Evolutionary conservation across 2,797 vertebrate genomes (phyloP).

Genomic region (Crax fasciolata): DNA sequence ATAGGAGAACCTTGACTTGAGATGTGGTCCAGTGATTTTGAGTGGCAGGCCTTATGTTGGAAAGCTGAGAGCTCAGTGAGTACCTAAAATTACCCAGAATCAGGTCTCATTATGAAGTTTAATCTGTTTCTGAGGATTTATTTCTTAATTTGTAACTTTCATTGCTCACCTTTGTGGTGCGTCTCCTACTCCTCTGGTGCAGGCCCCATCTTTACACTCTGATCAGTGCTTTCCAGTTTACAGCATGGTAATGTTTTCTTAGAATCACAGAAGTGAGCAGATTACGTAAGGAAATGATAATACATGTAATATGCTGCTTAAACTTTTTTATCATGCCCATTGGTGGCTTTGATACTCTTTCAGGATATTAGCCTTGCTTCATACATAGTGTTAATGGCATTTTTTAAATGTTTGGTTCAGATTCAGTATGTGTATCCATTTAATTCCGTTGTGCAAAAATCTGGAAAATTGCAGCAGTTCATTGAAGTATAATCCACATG

Average conservation of each 20-base stretch:
- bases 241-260: accelerated
- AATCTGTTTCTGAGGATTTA: not conserved
- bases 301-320: not conserved
- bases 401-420: not conserved
- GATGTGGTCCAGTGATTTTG: not conserved
- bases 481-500: not conserved
- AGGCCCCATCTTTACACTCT: not conserved
- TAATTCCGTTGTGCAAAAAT: not conserved
- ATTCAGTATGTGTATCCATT: not conserved
- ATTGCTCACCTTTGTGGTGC: not conserved
- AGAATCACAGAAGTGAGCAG: not conserved
- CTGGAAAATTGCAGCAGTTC: not conserved
- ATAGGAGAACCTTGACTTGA: not conserved
- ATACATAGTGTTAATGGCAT: accelerated
- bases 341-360: not conserved
- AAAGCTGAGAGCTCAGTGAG: not conserved
- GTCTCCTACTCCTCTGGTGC: not conserved
- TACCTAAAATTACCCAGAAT: not conserved
- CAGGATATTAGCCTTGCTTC: not conserved
- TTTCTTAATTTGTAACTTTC: not conserved
- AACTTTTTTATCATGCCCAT: not conserved
- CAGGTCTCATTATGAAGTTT: not conserved
- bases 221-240: not conserved
- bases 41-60: not conserved
- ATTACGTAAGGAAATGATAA: not conserved